phyloP scores from a whole-genome alignment of 2,888 invertebrate genomes.

The Pachymerium ferrugineum region DNA sequence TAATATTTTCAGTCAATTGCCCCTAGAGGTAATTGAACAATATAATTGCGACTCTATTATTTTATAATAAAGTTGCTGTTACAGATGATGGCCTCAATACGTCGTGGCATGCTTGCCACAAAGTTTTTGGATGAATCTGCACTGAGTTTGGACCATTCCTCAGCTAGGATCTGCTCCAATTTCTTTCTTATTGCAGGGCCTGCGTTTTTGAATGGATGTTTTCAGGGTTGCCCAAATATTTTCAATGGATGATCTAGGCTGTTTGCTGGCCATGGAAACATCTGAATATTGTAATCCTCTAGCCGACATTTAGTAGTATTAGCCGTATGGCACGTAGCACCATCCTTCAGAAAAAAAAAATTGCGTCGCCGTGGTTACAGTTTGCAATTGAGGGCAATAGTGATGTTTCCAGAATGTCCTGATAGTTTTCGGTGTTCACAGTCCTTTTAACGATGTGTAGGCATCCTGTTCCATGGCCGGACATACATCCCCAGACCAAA shows the following conservation, averaged over 20 bases:
- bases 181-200: background rate
- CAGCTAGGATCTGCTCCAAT: background rate
- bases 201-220: background rate
- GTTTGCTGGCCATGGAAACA: background rate
- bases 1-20: too few species aligned
- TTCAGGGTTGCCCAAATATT: background rate
- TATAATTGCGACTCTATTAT: too few species aligned
- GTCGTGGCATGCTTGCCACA: background rate
- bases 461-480: too few species aligned
- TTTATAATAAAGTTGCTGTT: too few species aligned
- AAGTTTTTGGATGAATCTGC: background rate
- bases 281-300: background rate
- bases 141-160: background rate
- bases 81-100: background rate
- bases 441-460: too few species aligned
- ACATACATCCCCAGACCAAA: too few species aligned
- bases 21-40: too few species aligned
- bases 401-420: too few species aligned
- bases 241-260: background rate
- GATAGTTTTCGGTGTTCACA: too few species aligned
- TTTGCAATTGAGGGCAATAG: background rate
- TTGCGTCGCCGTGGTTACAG: background rate
- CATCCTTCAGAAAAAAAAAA: background rate
- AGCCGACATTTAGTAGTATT: too few species aligned
- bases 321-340: background rate